phyloP scores from a whole-genome alignment of 2,888 invertebrate genomes.

The Caradrina kadenii region DNA sequence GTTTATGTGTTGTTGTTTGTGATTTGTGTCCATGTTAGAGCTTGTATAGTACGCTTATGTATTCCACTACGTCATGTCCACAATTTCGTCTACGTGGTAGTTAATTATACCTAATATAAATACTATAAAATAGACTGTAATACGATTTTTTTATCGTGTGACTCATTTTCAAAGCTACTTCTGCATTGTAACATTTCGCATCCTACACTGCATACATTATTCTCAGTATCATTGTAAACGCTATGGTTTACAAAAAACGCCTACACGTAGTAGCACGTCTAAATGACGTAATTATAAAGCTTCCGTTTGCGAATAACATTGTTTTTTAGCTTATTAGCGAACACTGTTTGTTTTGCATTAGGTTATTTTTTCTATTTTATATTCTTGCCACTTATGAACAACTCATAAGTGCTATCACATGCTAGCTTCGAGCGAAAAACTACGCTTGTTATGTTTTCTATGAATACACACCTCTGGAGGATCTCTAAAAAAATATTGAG shows the following conservation, averaged over 20 bases:
- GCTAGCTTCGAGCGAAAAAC: not conserved
- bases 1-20: not conserved
- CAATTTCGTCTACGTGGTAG: too few species aligned
- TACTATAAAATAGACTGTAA: too few species aligned
- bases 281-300: conserved; percentile 61
- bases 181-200: too few species aligned
- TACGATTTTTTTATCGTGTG: too few species aligned
- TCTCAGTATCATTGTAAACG: conserved; percentile 38
- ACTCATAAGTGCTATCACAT: conserved; percentile 14
- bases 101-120: not conserved
- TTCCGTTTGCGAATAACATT: conserved; percentile 63
- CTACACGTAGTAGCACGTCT: conserved; percentile 30
- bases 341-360: conserved; percentile 50
- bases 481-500: too few species aligned
- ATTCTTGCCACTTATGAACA: conserved; percentile 24
- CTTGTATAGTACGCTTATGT: not conserved
- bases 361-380: conserved; percentile 37
- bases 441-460: not conserved
- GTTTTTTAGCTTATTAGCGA: conserved; percentile 62
- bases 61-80: not conserved
- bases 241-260: conserved; percentile 27
- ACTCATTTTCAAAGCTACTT: not conserved
- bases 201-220: not conserved
- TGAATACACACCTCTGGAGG: too few species aligned
- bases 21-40: not conserved